Evolutionary conservation across 2,888 invertebrate genomes (phyloP).

Genomic region (Amblyjoppa proteus): DNA sequence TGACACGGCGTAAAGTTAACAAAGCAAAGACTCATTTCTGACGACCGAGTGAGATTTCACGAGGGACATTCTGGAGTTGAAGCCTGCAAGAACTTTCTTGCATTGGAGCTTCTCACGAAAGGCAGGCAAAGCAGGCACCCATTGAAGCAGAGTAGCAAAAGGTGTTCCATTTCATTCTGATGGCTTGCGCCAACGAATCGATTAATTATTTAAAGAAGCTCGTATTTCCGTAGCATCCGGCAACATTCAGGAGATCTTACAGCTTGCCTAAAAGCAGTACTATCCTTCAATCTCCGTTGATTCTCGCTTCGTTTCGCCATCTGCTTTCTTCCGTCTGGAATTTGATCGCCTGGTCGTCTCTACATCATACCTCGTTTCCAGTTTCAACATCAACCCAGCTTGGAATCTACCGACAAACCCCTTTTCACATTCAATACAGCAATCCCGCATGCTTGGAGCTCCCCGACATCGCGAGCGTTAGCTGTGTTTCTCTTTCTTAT

Average conservation of each 20-base stretch:
- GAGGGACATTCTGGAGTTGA: constrained; percentile 32
- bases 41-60: constrained; percentile 61
- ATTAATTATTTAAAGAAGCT: constrained; percentile 77
- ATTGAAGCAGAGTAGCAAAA: constrained; percentile 57
- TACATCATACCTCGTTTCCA: constrained; percentile 55
- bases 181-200: constrained; percentile 71
- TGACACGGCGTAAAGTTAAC: constrained; percentile 61
- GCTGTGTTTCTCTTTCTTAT: constrained; percentile 29
- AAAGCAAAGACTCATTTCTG: constrained; percentile 64
- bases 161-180: constrained; percentile 70
- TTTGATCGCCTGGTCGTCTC: constrained; percentile 61
- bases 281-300: constrained; percentile 60
- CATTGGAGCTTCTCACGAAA: constrained; percentile 28
- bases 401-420: constrained; percentile 37
- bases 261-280: constrained; percentile 42
- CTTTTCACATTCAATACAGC: constrained; percentile 36
- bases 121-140: constrained; percentile 19
- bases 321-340: constrained; percentile 68
- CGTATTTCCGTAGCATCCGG: constrained; percentile 68
- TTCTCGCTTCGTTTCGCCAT: constrained; percentile 68
- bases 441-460: neutral
- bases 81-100: constrained; percentile 56
- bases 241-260: constrained; percentile 46
- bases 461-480: constrained; percentile 33
- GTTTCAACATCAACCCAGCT: constrained; percentile 52